phyloP scores from a whole-genome alignment of 2,113 vertebrate genomes.

The Ursus arctos region DNA sequence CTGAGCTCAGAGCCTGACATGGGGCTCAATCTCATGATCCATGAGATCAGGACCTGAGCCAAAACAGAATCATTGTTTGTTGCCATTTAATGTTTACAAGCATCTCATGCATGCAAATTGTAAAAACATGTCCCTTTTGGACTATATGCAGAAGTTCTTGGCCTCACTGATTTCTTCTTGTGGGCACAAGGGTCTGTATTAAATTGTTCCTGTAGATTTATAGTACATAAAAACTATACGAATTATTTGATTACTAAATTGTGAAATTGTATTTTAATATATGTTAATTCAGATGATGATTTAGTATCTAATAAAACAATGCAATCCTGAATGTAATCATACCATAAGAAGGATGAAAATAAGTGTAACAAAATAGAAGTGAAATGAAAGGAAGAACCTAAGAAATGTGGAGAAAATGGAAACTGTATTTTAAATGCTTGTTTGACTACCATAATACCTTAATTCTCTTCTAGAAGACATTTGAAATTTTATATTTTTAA shows the following conservation, averaged over 20 bases:
- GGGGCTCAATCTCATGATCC: neutral
- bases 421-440: neutral
- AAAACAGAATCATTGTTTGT: neutral
- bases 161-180: neutral
- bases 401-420: neutral
- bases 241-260: slow-evolving; percentile 32
- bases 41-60: neutral
- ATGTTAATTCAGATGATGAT: neutral
- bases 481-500: slow-evolving; percentile 27
- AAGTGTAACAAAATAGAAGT: neutral
- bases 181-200: neutral
- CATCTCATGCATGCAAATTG: neutral
- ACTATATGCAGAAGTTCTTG: neutral
- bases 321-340: neutral
- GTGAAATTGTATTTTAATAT: neutral
- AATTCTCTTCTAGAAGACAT: slow-evolving; percentile 7
- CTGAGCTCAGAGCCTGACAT: neutral
- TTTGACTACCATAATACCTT: neutral
- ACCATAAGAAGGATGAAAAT: neutral
- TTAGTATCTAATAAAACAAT: slow-evolving; percentile 11
- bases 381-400: neutral
- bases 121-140: neutral
- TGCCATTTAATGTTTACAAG: neutral
- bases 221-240: neutral
- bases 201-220: neutral